Evolutionary conservation across 2,113 vertebrate species (phyloP), one percentile per base, ranked within the genome.

Genomic region (Peromyscus polionotus): DNA sequence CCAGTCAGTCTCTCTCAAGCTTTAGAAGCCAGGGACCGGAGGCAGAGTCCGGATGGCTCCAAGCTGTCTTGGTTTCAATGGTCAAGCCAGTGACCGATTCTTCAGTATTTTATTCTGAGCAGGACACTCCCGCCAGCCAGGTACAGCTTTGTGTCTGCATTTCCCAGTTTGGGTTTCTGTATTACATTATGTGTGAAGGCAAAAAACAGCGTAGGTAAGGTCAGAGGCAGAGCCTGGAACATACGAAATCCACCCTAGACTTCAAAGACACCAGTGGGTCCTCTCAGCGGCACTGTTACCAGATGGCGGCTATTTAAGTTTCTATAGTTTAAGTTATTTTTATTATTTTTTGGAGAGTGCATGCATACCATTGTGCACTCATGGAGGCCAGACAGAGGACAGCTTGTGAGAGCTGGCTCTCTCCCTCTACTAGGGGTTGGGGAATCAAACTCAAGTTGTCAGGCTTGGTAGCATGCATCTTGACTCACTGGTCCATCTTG

Each of bases 81-180:
- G 42, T 65, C 45, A 54, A 11, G 70, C 3, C 14, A 26, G 77
- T 83, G 96, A 88, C 7, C 83, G 92, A 77, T 77, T 77, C 72
- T 13, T 75, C 39, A 75, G 24, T 14, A 39, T 7, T 89, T 90
- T 6, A 26, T 42, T 70, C 63, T 84, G 68, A 95, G 67, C 75
- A 80, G 79, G 91, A 33, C 45, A 39, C 17, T 63, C 87, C 94
- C 70, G 57, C 65, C 65, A 81, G 57, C 65, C 65, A 81, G 77
- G 89, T 11, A 13, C 45, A 80, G 36, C 63, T 85, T n/a, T 36
- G 20, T 17, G 6, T 31, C 28, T 87, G 70, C 73, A 54, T 59
- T 91, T 91, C 75, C 84, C 92, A 59, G 17, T 0, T 59, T 59
- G 59, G 28, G 84, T 93, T 22, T 48, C 33, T 36, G 17, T 22